Evolutionary conservation across 2,797 vertebrate species (phyloP).

Genomic region (Gymnothorax javanicus): DNA sequence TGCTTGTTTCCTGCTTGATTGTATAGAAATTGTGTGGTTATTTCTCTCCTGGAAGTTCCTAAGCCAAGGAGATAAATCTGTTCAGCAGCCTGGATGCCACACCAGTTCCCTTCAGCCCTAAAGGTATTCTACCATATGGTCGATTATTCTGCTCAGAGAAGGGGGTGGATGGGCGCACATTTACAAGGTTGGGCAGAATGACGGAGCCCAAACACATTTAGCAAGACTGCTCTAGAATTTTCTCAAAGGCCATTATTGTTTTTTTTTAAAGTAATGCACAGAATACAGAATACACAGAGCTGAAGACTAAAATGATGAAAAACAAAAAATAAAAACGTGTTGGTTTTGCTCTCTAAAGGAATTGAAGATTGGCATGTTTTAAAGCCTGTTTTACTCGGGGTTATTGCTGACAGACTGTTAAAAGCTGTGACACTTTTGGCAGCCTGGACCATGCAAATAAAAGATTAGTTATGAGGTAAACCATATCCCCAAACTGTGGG

Average conservation of each 20-base stretch:
- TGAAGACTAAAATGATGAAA: not conserved
- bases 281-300: not conserved
- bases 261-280: not conserved
- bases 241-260: not conserved
- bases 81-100: constrained; percentile 67
- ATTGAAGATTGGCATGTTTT: not conserved
- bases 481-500: not conserved
- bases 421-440: not conserved
- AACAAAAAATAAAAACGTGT: not conserved
- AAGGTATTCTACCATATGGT: constrained; percentile 76
- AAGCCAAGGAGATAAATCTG: constrained; percentile 65
- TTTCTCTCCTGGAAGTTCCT: constrained; percentile 36
- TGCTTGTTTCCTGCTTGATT: constrained; percentile 16
- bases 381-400: not conserved
- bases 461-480: not conserved
- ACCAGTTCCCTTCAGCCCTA: constrained; percentile 74
- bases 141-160: constrained; percentile 70
- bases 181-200: constrained; percentile 43
- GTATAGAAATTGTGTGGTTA: constrained; percentile 19
- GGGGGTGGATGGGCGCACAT: constrained; percentile 61
- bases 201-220: constrained; percentile 33
- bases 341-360: not conserved
- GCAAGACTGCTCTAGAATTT: constrained; percentile 16
- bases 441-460: not conserved
- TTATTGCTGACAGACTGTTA: not conserved